Percentiles rank a stretch among this genome's conserved stretches.
Evolutionary conservation across 2,797 vertebrate genomes (phyloP).

Genomic region (Hydrocynus forskahlii): DNA sequence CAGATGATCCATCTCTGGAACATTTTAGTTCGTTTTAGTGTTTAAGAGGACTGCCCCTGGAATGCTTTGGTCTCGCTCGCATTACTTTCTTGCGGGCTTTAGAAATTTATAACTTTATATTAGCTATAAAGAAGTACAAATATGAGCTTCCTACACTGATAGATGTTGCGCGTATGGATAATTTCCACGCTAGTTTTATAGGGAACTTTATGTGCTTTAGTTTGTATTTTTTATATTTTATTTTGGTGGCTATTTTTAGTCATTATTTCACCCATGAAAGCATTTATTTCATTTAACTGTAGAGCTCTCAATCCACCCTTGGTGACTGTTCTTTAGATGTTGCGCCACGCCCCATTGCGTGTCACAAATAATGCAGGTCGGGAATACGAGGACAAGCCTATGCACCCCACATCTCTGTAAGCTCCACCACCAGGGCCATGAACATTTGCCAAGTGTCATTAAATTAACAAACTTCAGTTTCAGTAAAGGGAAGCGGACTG

Average conservation of each 20-base stretch:
- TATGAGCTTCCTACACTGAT: too few species aligned
- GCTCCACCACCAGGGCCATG: slow-evolving; percentile 6
- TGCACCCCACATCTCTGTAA: slow-evolving; percentile 34
- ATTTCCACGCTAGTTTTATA: too few species aligned
- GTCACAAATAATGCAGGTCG: not conserved
- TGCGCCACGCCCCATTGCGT: slow-evolving; percentile 7
- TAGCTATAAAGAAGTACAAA: too few species aligned
- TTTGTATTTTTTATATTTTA: not conserved
- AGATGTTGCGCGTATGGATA: too few species aligned
- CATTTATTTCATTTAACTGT: not conserved
- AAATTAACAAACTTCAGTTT: slow-evolving; percentile 52
- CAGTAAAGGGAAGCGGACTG: slow-evolving; percentile 41
- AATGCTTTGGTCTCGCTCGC: too few species aligned
- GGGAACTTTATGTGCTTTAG: not conserved
- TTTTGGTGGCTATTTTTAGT: not conserved
- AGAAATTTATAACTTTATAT: too few species aligned
- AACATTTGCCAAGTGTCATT: slow-evolving; percentile 40
- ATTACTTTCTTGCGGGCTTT: too few species aligned
- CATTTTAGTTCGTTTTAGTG: too few species aligned
- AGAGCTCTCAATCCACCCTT: not conserved
- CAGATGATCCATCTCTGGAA: too few species aligned
- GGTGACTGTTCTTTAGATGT: not conserved
- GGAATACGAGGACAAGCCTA: not conserved
- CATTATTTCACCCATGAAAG: not conserved
- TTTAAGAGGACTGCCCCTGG: too few species aligned